phyloP scores from a whole-genome alignment of 2,797 vertebrate species.

The Anableps anableps region DNA sequence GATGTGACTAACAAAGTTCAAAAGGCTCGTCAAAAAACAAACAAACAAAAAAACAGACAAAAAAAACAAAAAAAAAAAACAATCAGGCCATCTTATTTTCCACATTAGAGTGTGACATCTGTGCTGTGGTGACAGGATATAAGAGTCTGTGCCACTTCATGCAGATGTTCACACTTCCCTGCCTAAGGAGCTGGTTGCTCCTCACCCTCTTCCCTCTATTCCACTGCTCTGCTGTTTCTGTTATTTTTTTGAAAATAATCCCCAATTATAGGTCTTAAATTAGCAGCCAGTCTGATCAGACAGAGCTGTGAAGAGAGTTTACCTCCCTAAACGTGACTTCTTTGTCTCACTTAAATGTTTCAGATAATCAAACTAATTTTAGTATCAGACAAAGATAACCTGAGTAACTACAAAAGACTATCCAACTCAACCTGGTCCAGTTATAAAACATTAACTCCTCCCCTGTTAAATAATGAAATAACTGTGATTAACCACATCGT shows the following conservation, averaged over 20 bases:
- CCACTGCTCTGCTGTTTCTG: constrained; percentile 35
- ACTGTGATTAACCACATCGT: neutral
- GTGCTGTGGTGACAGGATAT: constrained; percentile 37
- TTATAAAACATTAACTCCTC: neutral
- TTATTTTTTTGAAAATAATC: constrained; percentile 22
- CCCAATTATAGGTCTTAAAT: constrained; percentile 31
- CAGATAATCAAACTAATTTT: neutral
- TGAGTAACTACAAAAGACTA: neutral
- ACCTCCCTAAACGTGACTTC: neutral
- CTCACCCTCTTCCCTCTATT: neutral
- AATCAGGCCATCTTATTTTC: constrained; percentile 49
- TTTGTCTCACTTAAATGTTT: neutral
- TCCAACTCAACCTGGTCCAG: neutral
- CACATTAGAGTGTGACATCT: constrained; percentile 54
- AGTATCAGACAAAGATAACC: neutral
- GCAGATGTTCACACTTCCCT: constrained; percentile 57
- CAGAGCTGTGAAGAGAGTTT: neutral
- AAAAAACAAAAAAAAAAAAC: constrained; percentile 9
- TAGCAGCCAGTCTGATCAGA: constrained; percentile 38
- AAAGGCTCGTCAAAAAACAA: constrained; percentile 17
- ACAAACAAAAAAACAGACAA: neutral
- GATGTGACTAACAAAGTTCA: constrained; percentile 36
- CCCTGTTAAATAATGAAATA: neutral
- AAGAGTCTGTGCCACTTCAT: constrained; percentile 19
- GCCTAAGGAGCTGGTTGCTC: constrained; percentile 20